Conservation (phyloP, 2,113 vertebrate species). For the Pomatorhinus ruficollis region DNA sequence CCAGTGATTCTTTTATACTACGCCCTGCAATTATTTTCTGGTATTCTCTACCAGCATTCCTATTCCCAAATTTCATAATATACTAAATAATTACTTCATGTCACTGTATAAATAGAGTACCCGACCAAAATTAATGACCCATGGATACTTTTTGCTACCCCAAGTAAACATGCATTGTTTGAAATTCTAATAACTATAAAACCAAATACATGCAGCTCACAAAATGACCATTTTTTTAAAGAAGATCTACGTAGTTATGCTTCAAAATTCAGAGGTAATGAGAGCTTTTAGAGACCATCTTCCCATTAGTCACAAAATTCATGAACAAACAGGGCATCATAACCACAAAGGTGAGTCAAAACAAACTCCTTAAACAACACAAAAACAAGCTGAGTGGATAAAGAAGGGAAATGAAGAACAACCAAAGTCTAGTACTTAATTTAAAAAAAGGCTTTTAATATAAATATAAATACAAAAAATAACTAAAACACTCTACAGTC, state of each 20-base stretch:
- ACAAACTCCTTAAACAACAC: neutral
- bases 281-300: neutral
- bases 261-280: neutral
- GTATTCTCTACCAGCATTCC: neutral
- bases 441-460: slow-evolving; percentile 23
- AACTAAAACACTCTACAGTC: neutral
- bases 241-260: neutral
- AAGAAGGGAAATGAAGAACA: neutral
- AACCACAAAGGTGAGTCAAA: neutral
- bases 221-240: neutral
- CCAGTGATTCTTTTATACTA: neutral
- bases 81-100: neutral
- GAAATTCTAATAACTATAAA: neutral
- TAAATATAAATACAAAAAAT: slow-evolving; percentile 35
- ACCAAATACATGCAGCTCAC: neutral
- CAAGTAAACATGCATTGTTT: neutral
- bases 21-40: neutral
- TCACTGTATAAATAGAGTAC: neutral
- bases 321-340: neutral
- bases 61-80: neutral
- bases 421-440: neutral
- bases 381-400: neutral
- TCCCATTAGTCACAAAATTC: neutral
- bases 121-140: neutral
- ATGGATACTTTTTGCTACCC: neutral